phyloP scores from a whole-genome alignment of 2,797 vertebrate species.

The Amphiprion clarkii region DNA sequence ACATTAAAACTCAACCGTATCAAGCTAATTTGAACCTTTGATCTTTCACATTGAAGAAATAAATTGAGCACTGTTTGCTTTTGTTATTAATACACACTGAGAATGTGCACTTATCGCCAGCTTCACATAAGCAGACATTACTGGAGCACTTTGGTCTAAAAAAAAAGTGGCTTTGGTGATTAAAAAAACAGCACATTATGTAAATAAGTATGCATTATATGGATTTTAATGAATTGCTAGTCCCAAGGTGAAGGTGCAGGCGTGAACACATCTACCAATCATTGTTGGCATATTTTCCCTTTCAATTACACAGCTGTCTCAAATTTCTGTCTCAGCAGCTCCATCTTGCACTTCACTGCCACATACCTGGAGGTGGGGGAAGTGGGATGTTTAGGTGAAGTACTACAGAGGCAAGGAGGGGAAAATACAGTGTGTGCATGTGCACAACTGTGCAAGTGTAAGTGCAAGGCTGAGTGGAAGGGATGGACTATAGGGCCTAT shows the following conservation, averaged over 20 bases:
- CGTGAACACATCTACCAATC: slow-evolving; percentile 16
- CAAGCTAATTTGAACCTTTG: slow-evolving; percentile 34
- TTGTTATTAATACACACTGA: slow-evolving; percentile 15
- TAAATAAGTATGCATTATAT: slow-evolving; percentile 7
- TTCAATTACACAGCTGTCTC: slow-evolving; percentile 70
- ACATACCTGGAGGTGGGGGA: slow-evolving; percentile 53
- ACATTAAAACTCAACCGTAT: slow-evolving; percentile 22
- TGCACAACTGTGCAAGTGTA: slow-evolving; percentile 16
- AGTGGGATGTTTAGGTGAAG: slow-evolving; percentile 48
- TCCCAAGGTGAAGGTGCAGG: slow-evolving; percentile 11
- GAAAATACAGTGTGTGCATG: slow-evolving; percentile 22
- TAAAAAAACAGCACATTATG: not conserved
- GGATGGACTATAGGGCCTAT: slow-evolving; percentile 60
- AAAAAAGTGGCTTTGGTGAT: slow-evolving; percentile 1
- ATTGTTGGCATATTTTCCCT: slow-evolving; percentile 58
- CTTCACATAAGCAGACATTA: not conserved
- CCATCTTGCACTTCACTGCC: slow-evolving; percentile 52
- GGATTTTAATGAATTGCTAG: slow-evolving; percentile 18
- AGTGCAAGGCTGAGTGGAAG: slow-evolving; percentile 12
- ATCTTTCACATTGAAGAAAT: slow-evolving; percentile 36
- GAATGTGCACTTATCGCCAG: slow-evolving; percentile 5
- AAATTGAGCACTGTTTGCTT: not conserved
- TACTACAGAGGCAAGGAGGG: slow-evolving; percentile 16
- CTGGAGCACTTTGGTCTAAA: slow-evolving; percentile 2
- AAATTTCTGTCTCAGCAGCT: slow-evolving; percentile 68